Evolutionary conservation across 2,888 invertebrate species (phyloP), one percentile per base, ranked within the genome.

Genomic region (Polia nebulosa): DNA sequence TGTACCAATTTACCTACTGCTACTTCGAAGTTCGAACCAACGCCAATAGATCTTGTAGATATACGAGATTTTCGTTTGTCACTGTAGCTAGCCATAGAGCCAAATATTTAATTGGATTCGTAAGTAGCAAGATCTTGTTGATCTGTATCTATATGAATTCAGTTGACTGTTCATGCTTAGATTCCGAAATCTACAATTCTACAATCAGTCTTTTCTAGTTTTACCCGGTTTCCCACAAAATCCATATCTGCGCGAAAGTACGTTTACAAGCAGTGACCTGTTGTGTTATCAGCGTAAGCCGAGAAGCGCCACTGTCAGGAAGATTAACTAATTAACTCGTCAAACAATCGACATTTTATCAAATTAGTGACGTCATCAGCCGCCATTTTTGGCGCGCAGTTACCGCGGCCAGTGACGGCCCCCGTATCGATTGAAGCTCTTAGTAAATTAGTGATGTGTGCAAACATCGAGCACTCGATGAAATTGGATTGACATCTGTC

Each of bases 371-470:
- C 82, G 85, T 83, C 82, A 85, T 41, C 53, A 9, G 27, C 56
- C 49, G 64, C 76, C 80, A 83, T 75, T 81, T 87, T 85, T 80
- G 76, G 78, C 76, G 76, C 72, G 75, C 74, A 68, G 51, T 75
- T 78, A 81, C 53, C 60, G 70, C 64, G 72, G 66, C 80, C 65
- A 79, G 76, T 80, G 83, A 82, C 76, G 77, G 77, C 78, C 71
- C 72, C 61, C 60, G 71, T 84, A 88, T 89, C 87, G 86, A 88
- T 88, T 85, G 63, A 71, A 72, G 86, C 91, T 90, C 86, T 91
- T 90, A 91, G 89, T 85, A 85, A 91, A 93, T 92, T 92, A 91
- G 89, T 89, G 88, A 87, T 85, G 91, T 83, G 76, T 81, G 82
- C 80, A 87, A 85, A 89, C 84, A 84, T 75, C 86, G 87, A 87